phyloP scores from a whole-genome alignment of 2,797 vertebrate species.

The Sebastiscus albofasciatus region DNA sequence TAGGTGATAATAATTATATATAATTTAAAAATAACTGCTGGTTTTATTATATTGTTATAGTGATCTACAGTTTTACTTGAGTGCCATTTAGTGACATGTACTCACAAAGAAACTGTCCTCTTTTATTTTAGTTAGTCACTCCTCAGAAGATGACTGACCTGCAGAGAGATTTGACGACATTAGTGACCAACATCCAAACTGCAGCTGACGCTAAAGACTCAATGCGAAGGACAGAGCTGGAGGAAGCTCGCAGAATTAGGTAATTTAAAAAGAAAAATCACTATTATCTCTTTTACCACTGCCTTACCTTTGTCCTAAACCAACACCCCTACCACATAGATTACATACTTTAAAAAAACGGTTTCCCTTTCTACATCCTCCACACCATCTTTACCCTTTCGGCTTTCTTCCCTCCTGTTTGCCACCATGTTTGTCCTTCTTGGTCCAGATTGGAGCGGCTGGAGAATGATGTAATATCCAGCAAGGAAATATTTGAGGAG shows the following conservation, averaged over 20 bases:
- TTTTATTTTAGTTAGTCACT: neutral
- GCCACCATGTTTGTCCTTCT: neutral
- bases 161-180: conserved; percentile 74
- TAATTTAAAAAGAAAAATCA: too few relatives aligned
- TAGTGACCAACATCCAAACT: conserved; percentile 86
- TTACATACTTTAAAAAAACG: neutral
- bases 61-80: neutral
- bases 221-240: conserved; percentile 75
- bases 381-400: neutral
- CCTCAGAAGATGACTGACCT: conserved; percentile 80
- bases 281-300: too few relatives aligned
- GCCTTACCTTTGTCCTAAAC: neutral
- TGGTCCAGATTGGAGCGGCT: conserved; percentile 82
- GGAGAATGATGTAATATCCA: conserved; percentile 81
- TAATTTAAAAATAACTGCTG: neutral
- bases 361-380: neutral
- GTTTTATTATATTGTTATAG: neutral
- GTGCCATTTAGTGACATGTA: neutral
- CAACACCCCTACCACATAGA: neutral
- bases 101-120: neutral
- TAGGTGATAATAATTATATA: neutral
- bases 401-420: neutral
- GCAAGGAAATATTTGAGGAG: conserved; percentile 83
- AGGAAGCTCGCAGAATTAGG: conserved; percentile 82
- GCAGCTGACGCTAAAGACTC: conserved; percentile 83